Percentiles rank a stretch among this genome's conserved stretches.
These are phyloP conservation scores for Drosophila subquinaria DNA, from an alignment of 2,888 invertebrate genomes.

Conservation along the genomic window DNA sequence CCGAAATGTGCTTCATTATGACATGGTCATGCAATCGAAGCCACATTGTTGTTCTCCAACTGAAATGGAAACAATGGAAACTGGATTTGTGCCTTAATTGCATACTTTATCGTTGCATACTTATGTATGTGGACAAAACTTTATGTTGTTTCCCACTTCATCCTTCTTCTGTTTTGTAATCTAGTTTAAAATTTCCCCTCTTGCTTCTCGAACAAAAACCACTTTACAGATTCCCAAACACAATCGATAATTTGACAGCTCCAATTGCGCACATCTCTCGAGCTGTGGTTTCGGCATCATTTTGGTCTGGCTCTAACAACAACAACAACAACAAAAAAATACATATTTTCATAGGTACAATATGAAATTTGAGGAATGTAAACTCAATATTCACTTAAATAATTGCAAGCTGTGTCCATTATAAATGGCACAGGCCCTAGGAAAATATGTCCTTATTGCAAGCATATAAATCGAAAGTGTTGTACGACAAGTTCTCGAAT, in stretches of 20 bases:
- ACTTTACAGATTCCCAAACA: conserved; percentile 38
- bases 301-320: background rate
- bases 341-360: conserved; percentile 7
- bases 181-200: conserved; percentile 42
- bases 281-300: conserved; percentile 12
- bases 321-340: conserved; percentile 2
- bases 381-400: conserved; percentile 24
- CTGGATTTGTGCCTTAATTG: conserved; percentile 55
- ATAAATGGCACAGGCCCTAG: background rate
- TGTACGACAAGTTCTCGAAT: background rate
- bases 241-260: conserved; percentile 60
- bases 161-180: conserved; percentile 33
- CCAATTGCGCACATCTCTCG: conserved; percentile 25
- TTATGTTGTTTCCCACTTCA: conserved; percentile 10
- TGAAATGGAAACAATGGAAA: conserved; percentile 6
- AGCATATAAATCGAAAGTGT: background rate
- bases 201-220: conserved; percentile 19
- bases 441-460: conserved; percentile 1
- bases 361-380: conserved; percentile 12
- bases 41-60: conserved; percentile 55
- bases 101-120: conserved; percentile 55
- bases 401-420: conserved; percentile 13
- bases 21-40: conserved; percentile 67
- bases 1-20: conserved; percentile 58
- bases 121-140: conserved; percentile 47